Percentiles rank a stretch among this genome's conserved stretches.
Evolutionary conservation across 2,797 vertebrate species (phyloP).

Genomic region (Tragopan temminckii): DNA sequence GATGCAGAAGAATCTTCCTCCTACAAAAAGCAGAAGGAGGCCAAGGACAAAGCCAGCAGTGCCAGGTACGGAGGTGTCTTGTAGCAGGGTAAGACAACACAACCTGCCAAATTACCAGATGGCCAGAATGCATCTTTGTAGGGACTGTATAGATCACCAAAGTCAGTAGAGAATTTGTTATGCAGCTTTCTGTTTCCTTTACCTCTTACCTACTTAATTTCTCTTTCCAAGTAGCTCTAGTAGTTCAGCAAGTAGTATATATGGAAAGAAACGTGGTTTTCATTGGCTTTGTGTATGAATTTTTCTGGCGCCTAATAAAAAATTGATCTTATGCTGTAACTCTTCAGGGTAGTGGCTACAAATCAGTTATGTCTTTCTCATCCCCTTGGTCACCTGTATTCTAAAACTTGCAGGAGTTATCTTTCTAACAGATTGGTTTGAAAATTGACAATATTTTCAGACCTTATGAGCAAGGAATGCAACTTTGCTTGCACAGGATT

Average conservation of each 20-base stretch:
- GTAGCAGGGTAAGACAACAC: neutral
- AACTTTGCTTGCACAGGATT: rapidly evolving
- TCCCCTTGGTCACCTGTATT: neutral
- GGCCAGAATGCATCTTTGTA: neutral
- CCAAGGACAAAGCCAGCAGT: conserved; percentile 92
- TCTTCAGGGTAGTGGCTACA: neutral
- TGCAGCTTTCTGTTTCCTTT: neutral
- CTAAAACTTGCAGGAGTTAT: neutral
- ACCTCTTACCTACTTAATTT: neutral
- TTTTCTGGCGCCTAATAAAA: neutral
- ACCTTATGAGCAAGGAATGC: neutral
- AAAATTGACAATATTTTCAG: neutral
- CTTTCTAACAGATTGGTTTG: neutral
- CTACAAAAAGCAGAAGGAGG: conserved; percentile 92
- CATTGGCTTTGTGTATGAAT: neutral
- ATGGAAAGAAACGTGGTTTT: rapidly evolving
- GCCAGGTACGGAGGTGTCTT: conserved; percentile 84
- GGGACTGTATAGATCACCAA: neutral
- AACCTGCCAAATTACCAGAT: neutral
- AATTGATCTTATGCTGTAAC: neutral
- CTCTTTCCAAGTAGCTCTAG: neutral
- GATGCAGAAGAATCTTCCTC: conserved; percentile 82
- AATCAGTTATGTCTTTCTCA: neutral
- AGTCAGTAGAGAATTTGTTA: neutral
- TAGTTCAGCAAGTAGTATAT: neutral